Base-by-base conservation (phyloP, 2,888 invertebrate genomes). In the Yponomeuta plumbellus region DNA sequence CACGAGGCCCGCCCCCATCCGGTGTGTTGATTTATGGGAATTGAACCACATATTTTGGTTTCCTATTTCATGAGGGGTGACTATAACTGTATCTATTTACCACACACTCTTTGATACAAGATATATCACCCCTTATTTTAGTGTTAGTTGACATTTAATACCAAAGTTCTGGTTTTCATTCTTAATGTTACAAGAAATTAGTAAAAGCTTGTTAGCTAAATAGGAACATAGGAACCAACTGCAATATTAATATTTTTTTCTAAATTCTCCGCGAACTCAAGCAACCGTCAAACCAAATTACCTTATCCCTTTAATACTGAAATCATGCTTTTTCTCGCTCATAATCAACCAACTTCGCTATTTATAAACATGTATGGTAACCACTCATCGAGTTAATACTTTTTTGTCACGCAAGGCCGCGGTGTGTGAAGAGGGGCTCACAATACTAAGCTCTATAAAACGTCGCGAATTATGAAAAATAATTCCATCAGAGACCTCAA, bases 31-130 rank as follows among this genome's bases (percentile, higher is more conserved):
- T 85, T 86, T 84, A 86, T 80, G 74, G 78, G 80, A 80, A 78
- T 76, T 73, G 73, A 79, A 79, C 78, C 82, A 84, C 86, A 73
- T 78, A 80, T 87, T 87, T 83, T 84, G 80, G 85, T 73, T 74
- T 87, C 79, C 67, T 71, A 75, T 86, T 83, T 74, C 85, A 72
- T 52, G 75, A 72, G 87, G 86, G 86, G 61, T 61, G 63, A 63
- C 63, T 52, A 52, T 52, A 52, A 13, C 44, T 13, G 44, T 52
- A 52, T 52, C 13, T 52, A 52, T 52, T 52, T 52, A 52, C 44
- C 17, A 52, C 44, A 17, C 34, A 17, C 17, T 13, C 44, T 52
- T 52, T 52, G 44, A 52, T 52, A 52, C 17, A 17, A 17, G 44
- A 52, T 52, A 52, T 52, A 13, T 17, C 44, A 52, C 44, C 44